These are phyloP conservation scores for Corapipo altera DNA, from an alignment of 2,113 vertebrate genomes.

Conservation along the genomic window DNA sequence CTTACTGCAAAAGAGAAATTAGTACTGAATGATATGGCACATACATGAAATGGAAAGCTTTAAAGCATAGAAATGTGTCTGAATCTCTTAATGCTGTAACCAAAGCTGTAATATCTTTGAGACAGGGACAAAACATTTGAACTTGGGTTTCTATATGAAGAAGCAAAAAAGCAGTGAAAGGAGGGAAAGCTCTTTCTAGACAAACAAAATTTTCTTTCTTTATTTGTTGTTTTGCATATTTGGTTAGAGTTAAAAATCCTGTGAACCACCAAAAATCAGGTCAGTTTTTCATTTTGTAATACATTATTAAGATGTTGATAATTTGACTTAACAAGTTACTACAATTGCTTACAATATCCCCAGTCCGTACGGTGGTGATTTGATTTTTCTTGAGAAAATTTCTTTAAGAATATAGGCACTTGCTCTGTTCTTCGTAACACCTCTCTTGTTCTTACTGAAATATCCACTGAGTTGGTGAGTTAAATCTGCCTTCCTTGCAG, in stretches of 20 bases:
- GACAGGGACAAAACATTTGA: not conserved
- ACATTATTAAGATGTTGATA: not conserved
- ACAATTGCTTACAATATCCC: not conserved
- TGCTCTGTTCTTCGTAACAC: not conserved
- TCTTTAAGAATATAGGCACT: not conserved
- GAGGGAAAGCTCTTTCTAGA: not conserved
- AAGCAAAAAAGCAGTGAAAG: not conserved
- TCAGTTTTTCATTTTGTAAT: not conserved
- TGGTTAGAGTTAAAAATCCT: not conserved
- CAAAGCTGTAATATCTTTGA: not conserved
- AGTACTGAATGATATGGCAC: not conserved
- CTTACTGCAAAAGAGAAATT: not conserved
- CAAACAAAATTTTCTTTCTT: not conserved
- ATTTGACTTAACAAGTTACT: not conserved
- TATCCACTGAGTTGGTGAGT: not conserved
- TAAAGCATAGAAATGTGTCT: not conserved
- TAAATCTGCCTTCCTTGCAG: not conserved
- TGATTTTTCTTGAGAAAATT: not conserved
- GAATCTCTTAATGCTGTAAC: not conserved
- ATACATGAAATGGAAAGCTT: not conserved
- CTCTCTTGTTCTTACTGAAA: not conserved
- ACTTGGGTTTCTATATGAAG: not conserved
- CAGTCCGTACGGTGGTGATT: not conserved
- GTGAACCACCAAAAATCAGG: not conserved
- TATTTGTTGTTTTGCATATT: not conserved